Percentiles rank a stretch among this genome's conserved stretches.
These are phyloP conservation scores for Sebastes minor DNA, from an alignment of 2,797 vertebrate genomes.

Conservation along the genomic window DNA sequence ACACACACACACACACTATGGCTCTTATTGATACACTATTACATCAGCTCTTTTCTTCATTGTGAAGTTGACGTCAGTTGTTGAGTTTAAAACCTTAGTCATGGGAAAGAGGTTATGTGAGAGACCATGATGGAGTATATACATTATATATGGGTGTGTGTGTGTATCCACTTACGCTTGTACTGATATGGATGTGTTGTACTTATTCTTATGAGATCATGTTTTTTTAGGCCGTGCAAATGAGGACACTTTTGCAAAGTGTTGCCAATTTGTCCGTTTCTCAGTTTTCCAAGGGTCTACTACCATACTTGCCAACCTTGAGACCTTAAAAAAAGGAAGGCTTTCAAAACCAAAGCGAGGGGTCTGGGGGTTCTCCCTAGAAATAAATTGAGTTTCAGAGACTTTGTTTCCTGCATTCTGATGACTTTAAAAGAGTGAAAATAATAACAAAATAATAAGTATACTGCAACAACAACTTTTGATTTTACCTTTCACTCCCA, in stretches of 20 bases:
- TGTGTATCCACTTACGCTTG: not conserved
- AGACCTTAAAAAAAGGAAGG: no score
- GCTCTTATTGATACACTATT: constrained; percentile 9
- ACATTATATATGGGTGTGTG: not conserved
- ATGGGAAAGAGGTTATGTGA: not conserved
- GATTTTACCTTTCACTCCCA: no score
- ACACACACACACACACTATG: not conserved
- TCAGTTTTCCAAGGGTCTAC: not conserved
- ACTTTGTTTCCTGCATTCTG: no score
- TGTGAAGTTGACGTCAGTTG: not conserved
- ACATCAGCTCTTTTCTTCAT: not conserved
- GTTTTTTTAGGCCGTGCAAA: not conserved
- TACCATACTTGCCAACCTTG: no score
- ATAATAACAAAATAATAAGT: no score
- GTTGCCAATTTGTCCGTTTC: not conserved
- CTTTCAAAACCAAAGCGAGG: no score
- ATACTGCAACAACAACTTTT: no score
- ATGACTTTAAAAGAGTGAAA: no score
- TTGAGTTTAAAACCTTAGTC: constrained; percentile 4
- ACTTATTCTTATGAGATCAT: not conserved
- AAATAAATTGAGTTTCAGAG: no score
- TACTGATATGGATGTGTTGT: not conserved
- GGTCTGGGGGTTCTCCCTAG: no score
- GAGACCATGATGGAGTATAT: not conserved
- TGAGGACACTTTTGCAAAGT: not conserved